Base-by-base conservation (phyloP, 1,140 invertebrate species). In the Drosophila punjabiensis region DNA sequence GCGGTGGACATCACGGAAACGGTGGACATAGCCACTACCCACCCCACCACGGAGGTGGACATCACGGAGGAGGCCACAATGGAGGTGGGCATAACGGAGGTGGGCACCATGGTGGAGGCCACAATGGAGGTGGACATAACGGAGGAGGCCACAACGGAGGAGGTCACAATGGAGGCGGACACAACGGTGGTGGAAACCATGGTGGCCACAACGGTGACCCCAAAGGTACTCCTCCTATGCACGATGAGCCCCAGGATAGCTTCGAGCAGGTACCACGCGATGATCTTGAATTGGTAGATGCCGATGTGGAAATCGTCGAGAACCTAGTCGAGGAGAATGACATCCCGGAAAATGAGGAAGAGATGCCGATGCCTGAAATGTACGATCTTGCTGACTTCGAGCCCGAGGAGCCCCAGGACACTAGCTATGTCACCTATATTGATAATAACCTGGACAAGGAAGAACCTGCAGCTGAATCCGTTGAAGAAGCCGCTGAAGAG, bases 291-390 rank as follows among this genome's bases (percentile, higher is more conserved):
- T 24, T 74, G 10, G 8, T 52, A 9, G 53, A 74, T 24, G 9
- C 58, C 45, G 55, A 74, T 24, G 68, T 74, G 14, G 70, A 61
- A 20, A 16, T 73, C 11, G 45, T 74, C 0, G 70, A 62, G 5
- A 74, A 74, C 18, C 24, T 74, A 20, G n/a, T 74, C 14, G 68
- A 74, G 9, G 70, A 74, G 3, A 61, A 47, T 32, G 68, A 71
- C 18, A 1, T 47, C 0, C 24, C 32, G 16, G 68, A 69, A n/a
- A 33, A 4, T 14, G 64, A 47, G 18, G 64, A 69, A 3, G 64
- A 68, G n/a, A 24, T 14, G 16, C 28, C 64, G 24, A 24, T 24
- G 24, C 24, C 24, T 24, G 24, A 24, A 3, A 24, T 24, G 2
- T 37, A 39, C 10, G 50, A 71, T 1, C 6, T n/a, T 4, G n/a